Percentiles rank a stretch among this genome's conserved stretches.
Conservation (phyloP, 2,888 invertebrate species). For the Nomada ruficornis region DNA sequence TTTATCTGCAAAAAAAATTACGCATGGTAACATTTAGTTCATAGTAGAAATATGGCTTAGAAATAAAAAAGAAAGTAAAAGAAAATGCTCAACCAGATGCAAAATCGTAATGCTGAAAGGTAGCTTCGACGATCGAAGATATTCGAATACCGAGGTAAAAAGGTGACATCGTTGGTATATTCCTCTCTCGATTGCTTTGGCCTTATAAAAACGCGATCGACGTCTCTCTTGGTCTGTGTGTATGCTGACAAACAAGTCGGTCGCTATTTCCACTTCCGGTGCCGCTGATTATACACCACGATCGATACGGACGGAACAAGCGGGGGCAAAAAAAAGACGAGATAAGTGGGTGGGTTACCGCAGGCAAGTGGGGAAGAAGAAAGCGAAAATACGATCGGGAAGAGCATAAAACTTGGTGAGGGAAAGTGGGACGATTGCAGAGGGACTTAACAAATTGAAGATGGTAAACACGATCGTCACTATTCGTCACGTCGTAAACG, state of each 20-base stretch:
- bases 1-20: slow-evolving; percentile 3
- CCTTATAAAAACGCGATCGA: slow-evolving; percentile 30
- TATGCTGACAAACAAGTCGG: slow-evolving; percentile 24
- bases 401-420: neutral
- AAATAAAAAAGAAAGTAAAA: neutral
- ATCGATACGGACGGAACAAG: slow-evolving; percentile 32
- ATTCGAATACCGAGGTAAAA: slow-evolving; percentile 5
- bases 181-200: neutral
- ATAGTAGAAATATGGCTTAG: neutral
- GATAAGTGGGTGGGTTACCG: neutral
- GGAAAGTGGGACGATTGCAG: neutral
- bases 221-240: slow-evolving; percentile 4
- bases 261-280: slow-evolving; percentile 43
- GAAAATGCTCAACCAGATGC: neutral
- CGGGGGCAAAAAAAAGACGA: neutral
- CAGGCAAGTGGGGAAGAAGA: too few relatives aligned
- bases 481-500: neutral
- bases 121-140: neutral
- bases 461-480: slow-evolving; percentile 10
- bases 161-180: neutral
- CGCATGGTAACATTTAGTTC: too few relatives aligned
- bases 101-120: neutral
- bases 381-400: neutral
- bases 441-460: slow-evolving; percentile 15
- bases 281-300: slow-evolving; percentile 36